phyloP scores from a whole-genome alignment of 2,797 vertebrate species.

The Tympanoctomys barrerae region DNA sequence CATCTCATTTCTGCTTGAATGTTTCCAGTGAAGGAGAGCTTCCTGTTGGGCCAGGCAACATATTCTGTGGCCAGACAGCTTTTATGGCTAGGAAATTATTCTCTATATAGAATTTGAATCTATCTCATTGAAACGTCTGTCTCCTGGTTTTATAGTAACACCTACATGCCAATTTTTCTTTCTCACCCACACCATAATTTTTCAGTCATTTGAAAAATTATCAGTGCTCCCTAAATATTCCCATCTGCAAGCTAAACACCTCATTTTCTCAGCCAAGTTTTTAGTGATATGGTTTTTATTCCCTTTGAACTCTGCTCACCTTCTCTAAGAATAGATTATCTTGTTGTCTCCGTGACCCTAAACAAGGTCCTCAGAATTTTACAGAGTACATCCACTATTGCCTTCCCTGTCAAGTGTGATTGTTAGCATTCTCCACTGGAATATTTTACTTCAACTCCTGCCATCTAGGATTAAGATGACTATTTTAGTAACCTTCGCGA shows the following conservation, averaged over 20 bases:
- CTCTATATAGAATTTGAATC: slow-evolving; percentile 1
- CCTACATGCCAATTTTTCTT: slow-evolving; percentile 22
- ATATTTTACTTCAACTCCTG: slow-evolving; percentile 28
- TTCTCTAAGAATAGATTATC: neutral
- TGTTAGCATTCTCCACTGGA: neutral
- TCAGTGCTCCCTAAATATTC: neutral
- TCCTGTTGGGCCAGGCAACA: neutral
- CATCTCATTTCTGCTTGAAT: slow-evolving; percentile 24
- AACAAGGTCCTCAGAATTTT: neutral
- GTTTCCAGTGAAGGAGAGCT: slow-evolving; percentile 22
- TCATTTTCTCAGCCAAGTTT: neutral
- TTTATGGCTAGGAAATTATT: slow-evolving; percentile 61
- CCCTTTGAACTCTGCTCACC: neutral
- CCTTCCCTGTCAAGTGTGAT: neutral
- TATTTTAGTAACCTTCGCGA: neutral
- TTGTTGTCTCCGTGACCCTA: neutral
- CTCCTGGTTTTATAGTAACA: neutral
- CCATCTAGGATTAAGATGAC: slow-evolving; percentile 19
- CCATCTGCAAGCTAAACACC: neutral
- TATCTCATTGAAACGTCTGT: slow-evolving; percentile 28
- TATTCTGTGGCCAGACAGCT: slow-evolving; percentile 32
- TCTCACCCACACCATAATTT: neutral
- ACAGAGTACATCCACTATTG: neutral
- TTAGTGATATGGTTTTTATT: neutral
- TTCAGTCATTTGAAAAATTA: slow-evolving; percentile 34